These are phyloP conservation scores for Neopelma chrysocephalum DNA, from an alignment of 2,797 vertebrate genomes.

Conservation along the genomic window DNA sequence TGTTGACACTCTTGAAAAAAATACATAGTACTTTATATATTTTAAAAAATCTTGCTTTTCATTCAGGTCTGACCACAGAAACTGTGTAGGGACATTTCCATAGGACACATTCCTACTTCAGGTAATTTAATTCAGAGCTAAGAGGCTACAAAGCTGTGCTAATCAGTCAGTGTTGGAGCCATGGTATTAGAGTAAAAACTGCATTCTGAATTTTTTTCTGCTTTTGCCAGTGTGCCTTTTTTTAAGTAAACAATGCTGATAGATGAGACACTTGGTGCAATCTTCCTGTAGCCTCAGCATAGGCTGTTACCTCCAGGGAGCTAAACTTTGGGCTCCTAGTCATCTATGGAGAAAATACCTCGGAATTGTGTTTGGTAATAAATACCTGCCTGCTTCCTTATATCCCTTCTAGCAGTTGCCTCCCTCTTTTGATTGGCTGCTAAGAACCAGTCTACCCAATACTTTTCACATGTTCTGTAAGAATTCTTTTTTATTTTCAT, in stretches of 20 bases:
- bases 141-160: not conserved
- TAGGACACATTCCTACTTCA: not conserved
- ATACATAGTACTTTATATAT: not conserved
- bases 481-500: not conserved
- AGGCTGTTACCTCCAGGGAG: not conserved
- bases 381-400: not conserved
- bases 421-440: not conserved
- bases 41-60: not conserved
- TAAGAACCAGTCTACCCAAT: not conserved
- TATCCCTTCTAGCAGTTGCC: not conserved
- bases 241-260: not conserved
- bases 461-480: not conserved
- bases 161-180: not conserved
- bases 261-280: not conserved
- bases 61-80: not conserved
- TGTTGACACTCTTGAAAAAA: not conserved
- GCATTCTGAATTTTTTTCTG: not conserved
- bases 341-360: not conserved
- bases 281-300: not conserved
- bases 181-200: not conserved
- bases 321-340: not conserved
- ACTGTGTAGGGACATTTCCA: not conserved
- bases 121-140: not conserved
- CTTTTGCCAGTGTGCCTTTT: not conserved
- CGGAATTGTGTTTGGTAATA: not conserved